Conservation (phyloP, 1,140 invertebrate genomes). For the Diachasma alloeum region DNA sequence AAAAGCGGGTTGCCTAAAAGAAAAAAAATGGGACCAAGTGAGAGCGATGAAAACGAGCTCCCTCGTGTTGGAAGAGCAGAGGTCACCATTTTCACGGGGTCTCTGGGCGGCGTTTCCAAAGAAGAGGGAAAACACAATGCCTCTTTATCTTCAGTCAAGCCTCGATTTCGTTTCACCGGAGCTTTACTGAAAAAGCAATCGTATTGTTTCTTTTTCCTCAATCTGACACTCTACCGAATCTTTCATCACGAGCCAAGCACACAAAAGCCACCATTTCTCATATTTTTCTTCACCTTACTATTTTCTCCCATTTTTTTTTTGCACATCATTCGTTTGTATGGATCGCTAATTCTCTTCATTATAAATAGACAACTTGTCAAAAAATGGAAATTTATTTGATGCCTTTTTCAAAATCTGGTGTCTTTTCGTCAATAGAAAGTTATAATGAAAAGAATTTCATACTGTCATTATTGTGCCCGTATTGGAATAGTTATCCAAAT, state of each 20-base stretch:
- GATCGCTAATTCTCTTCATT: too few species aligned
- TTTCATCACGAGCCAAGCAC: too few species aligned
- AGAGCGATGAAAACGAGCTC: neutral
- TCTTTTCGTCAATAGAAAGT: too few species aligned
- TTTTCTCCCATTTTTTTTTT: conserved; percentile 13
- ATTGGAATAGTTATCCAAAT: too few species aligned
- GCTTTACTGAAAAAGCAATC: conserved; percentile 42
- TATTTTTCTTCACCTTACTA: neutral
- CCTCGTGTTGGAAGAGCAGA: neutral
- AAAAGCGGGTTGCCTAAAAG: neutral
- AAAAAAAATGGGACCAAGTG: neutral
- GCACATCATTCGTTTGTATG: neutral
- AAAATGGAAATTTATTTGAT: too few species aligned
- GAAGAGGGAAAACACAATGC: conserved; percentile 31
- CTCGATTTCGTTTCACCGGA: conserved; percentile 41
- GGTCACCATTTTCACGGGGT: conserved; percentile 13
- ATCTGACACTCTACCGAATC: neutral
- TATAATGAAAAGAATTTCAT: too few species aligned
- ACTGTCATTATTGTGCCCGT: too few species aligned
- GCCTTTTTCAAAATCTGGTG: too few species aligned
- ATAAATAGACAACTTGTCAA: too few species aligned
- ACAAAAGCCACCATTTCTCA: too few species aligned
- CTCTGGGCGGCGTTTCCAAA: conserved; percentile 30
- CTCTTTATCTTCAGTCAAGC: conserved; percentile 35
- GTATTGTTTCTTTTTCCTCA: neutral